These are phyloP conservation scores for Cyphomyrus plagiostoma DNA, from an alignment of 2,113 vertebrate species.

Conservation along the genomic window DNA sequence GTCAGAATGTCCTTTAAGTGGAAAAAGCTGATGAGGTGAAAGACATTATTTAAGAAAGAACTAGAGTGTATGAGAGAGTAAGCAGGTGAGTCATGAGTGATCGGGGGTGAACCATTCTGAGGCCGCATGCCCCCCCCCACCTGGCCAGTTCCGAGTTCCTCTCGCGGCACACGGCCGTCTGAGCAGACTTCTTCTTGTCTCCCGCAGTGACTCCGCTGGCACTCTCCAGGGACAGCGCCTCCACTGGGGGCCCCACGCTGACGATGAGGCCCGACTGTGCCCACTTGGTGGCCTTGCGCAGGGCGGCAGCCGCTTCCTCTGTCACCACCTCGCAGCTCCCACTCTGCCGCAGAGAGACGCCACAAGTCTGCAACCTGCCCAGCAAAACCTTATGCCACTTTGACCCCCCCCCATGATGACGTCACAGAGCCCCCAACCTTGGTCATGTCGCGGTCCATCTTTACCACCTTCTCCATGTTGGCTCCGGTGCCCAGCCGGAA, in stretches of 20 bases:
- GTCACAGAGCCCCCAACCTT: constrained; percentile 64
- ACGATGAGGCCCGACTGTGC: constrained; percentile 96
- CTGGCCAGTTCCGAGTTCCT: constrained; percentile 91
- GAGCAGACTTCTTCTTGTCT: constrained; percentile 94
- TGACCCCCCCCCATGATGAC: neutral
- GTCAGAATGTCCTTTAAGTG: neutral
- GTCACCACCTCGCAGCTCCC: constrained; percentile 94
- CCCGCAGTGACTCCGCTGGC: constrained; percentile 77
- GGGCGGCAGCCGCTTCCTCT: constrained; percentile 84
- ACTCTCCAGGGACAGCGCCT: constrained; percentile 68
- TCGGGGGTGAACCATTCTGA: neutral
- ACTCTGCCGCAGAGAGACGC: constrained; percentile 55
- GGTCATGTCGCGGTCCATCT: constrained; percentile 98
- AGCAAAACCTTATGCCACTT: neutral
- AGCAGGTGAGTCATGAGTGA: neutral
- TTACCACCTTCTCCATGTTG: constrained; percentile 99
- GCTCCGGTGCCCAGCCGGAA: constrained; percentile 94
- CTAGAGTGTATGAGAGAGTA: neutral
- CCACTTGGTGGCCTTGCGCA: constrained; percentile 95
- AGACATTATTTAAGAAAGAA: neutral
- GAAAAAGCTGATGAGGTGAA: neutral
- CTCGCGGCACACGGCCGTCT: constrained; percentile 88
- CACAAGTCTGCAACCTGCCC: neutral
- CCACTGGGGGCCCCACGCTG: constrained; percentile 86
- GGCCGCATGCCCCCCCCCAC: constrained; percentile 44